Evolutionary conservation across 1,140 invertebrate genomes (phyloP), one percentile per base, ranked within the genome.

Genomic region (Ostrea denselamellosa): DNA sequence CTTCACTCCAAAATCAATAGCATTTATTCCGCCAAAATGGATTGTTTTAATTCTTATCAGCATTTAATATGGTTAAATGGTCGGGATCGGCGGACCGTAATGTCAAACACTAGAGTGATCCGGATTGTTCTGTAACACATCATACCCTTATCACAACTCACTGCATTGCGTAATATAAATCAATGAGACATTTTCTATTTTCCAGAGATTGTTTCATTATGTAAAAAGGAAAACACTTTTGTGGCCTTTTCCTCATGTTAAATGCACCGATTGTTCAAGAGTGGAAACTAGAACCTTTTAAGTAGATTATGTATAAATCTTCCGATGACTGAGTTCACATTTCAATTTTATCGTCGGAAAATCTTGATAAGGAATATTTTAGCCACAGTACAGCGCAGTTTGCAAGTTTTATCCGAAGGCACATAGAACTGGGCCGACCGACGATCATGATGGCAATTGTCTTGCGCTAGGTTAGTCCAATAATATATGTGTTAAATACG

Each of bases 41-140:
- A 77, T 77, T 77, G 68, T 77, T 77, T 77, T 77, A 77, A 77
- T 77, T 77, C 68, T 77, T 77, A 77, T 77, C 68, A 77, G 68
- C 68, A 5, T 77, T 77, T 77, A 77, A 77, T 77, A 77, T 77
- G 25, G 68, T 77, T 28, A 77, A 77, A 22, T 77, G 10, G 68
- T 77, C 68, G 68, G 68, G 68, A 77, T 77, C 68, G 68, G 28
- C 28, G 9, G 68, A 77, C 68, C 68, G 68, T 77, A 77, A 77
- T 77, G 68, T 25, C 68, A 77, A 28, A 77, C 68, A 77, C 28
- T 28, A 77, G 8, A 34, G 28, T 77, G 68, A 77, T 77, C 68
- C 25, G 68, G 68, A 12, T 9, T 25, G 28, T 77, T 77, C 9
- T 10, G 14, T 77, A 28, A 77, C 68, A 77, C 28, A 44, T 44